Conservation (phyloP, 2,797 vertebrate species). For the Margarornis squamiger region DNA sequence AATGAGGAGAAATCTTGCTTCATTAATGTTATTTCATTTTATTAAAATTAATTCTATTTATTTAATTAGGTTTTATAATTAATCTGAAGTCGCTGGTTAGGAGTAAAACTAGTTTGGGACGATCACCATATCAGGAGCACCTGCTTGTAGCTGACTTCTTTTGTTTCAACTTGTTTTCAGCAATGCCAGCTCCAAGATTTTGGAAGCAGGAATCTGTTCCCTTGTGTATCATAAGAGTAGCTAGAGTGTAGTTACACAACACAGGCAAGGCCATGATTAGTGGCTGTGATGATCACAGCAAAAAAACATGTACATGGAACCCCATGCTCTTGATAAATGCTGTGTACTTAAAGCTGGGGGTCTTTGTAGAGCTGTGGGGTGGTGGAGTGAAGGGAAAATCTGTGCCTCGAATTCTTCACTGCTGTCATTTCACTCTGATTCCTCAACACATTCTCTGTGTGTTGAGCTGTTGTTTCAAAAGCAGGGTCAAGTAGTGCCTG, state of each 20-base stretch:
- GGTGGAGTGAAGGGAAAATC: background rate
- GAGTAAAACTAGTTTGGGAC: background rate
- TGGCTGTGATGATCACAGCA: background rate
- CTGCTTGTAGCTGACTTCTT: background rate
- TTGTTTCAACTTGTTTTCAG: background rate
- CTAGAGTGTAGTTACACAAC: background rate
- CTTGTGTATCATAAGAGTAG: background rate
- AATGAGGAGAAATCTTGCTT: background rate
- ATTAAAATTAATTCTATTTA: background rate
- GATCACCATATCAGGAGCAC: background rate
- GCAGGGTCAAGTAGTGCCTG: background rate
- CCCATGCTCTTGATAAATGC: background rate
- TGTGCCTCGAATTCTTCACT: background rate
- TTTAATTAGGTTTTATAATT: background rate
- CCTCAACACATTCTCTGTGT: background rate
- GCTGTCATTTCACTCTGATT: background rate
- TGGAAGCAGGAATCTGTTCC: background rate
- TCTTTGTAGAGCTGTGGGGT: background rate
- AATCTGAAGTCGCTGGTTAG: background rate
- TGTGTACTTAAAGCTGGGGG: background rate
- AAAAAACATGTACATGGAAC: background rate
- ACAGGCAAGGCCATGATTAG: background rate
- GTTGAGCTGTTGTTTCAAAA: background rate
- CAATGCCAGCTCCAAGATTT: background rate
- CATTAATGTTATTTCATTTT: background rate